Percentiles rank a stretch among this genome's conserved stretches.
phyloP scores from a whole-genome alignment of 2,113 vertebrate species.

The Takifugu bimaculatus region DNA sequence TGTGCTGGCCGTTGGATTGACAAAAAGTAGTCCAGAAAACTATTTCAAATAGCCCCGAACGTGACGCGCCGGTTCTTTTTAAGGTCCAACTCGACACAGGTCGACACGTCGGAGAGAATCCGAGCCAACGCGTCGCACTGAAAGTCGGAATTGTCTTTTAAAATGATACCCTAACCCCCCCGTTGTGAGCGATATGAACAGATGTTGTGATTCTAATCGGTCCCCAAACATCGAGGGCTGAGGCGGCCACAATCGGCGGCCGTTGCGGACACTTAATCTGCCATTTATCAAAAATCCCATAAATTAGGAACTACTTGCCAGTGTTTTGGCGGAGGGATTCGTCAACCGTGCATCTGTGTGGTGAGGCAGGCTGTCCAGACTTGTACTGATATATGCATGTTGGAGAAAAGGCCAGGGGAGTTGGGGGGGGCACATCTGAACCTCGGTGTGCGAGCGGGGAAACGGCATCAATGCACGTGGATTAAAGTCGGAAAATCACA shows the following conservation, averaged over 20 bases:
- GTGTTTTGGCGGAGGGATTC: conserved; percentile 74
- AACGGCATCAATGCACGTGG: not conserved
- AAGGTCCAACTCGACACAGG: not conserved
- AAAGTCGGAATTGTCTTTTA: not conserved
- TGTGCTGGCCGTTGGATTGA: conserved; percentile 57
- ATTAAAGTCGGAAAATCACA: not conserved
- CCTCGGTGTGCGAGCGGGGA: not conserved
- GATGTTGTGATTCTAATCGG: not conserved
- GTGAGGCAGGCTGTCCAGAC: conserved; percentile 75
- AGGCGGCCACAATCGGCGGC: not conserved
- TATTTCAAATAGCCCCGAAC: conserved; percentile 5
- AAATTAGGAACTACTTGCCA: conserved; percentile 72
- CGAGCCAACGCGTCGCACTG: not conserved
- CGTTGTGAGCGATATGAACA: not conserved
- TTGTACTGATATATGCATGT: conserved; percentile 67
- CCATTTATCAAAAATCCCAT: conserved; percentile 45
- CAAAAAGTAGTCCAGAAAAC: conserved; percentile 54
- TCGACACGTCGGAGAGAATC: not conserved
- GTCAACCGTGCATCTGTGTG: conserved; percentile 70
- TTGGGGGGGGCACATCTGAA: conserved; percentile 20
- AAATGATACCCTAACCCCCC: not conserved
- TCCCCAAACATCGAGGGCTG: not conserved
- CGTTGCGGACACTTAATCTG: conserved; percentile 32
- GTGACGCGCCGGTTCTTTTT: not conserved
- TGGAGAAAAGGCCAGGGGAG: conserved; percentile 44